A percentile compares a stretch with the other conserved stretches of the same genome.
Evolutionary conservation across 2,797 vertebrate genomes (phyloP).

Genomic region (Mycteria americana): DNA sequence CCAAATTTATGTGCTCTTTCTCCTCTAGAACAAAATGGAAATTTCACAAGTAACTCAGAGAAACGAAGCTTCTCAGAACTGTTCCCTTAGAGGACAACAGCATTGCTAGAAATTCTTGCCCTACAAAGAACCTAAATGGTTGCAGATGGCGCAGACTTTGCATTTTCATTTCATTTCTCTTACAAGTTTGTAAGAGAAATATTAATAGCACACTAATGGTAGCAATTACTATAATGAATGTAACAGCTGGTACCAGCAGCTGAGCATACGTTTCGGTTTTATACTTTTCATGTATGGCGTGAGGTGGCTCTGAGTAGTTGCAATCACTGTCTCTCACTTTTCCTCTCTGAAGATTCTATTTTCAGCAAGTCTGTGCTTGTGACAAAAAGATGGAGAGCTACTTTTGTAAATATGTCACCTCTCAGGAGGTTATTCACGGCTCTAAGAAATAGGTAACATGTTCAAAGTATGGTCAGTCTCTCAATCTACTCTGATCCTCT

Average conservation of each 20-base stretch:
- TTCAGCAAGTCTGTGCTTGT: slow-evolving; percentile 2
- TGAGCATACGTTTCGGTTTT: background rate
- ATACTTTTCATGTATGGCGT: background rate
- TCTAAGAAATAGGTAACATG: background rate
- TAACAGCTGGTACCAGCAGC: slow-evolving; percentile 56
- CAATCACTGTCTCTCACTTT: slow-evolving; percentile 15
- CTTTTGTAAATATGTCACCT: background rate
- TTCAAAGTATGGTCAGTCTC: background rate
- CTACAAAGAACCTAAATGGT: background rate
- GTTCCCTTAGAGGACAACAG: background rate
- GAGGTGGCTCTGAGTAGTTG: background rate
- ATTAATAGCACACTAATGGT: slow-evolving; percentile 59
- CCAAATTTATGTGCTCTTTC: background rate
- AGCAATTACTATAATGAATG: slow-evolving; percentile 59
- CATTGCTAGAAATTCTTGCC: background rate
- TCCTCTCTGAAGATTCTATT: slow-evolving; percentile 11
- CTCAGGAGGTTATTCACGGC: background rate
- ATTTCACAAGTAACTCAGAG: background rate
- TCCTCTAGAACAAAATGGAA: background rate
- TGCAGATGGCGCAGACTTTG: slow-evolving; percentile 13
- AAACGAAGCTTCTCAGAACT: background rate
- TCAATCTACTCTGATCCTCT: background rate
- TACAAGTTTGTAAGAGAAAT: slow-evolving; percentile 25
- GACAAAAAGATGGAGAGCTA: background rate
- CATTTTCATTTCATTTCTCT: slow-evolving; percentile 18